A percentile compares a stretch with the other conserved stretches of the same genome.
phyloP scores from a whole-genome alignment of 37 sponge, comb jelly and placozoan species.

The Crambe crambe region DNA sequence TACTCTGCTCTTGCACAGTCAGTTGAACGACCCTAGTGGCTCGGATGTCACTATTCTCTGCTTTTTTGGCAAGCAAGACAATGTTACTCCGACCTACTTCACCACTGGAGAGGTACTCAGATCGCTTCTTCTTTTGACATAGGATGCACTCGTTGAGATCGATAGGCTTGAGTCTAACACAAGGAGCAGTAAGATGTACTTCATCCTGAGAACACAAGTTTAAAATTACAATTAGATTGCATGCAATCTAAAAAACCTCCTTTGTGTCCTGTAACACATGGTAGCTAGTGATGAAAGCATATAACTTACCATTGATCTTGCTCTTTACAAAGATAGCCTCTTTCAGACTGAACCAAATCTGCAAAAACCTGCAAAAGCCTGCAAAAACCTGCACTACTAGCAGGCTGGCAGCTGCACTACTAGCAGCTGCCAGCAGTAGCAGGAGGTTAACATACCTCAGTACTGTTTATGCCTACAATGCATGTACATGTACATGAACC shows the following conservation, averaged over 20 bases:
- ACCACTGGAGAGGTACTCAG: neutral
- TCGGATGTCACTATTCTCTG: neutral
- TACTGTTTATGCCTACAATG: neutral
- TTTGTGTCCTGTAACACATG: neutral
- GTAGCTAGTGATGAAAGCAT: neutral
- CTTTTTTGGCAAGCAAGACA: conserved; percentile 1
- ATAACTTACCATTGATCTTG: neutral
- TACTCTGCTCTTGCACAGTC: conserved; percentile 7
- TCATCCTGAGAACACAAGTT: too few relatives aligned
- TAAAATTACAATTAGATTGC: too few relatives aligned
- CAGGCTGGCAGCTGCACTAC: too few relatives aligned
- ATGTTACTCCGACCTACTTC: neutral
- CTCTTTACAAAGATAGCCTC: neutral
- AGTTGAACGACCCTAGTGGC: conserved; percentile 1
- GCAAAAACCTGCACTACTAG: neutral
- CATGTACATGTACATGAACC: conserved; percentile 3
- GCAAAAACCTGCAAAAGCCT: neutral
- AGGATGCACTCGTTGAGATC: conserved; percentile 6
- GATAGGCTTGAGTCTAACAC: too few relatives aligned
- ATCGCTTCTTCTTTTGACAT: conserved; percentile 2
- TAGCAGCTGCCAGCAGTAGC: too few relatives aligned
- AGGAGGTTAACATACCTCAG: neutral
- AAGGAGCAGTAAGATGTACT: neutral
- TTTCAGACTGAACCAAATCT: neutral
- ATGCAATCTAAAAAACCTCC: too few relatives aligned